Conservation (phyloP, 2,888 invertebrate genomes). For the Oscheius sp. region DNA sequence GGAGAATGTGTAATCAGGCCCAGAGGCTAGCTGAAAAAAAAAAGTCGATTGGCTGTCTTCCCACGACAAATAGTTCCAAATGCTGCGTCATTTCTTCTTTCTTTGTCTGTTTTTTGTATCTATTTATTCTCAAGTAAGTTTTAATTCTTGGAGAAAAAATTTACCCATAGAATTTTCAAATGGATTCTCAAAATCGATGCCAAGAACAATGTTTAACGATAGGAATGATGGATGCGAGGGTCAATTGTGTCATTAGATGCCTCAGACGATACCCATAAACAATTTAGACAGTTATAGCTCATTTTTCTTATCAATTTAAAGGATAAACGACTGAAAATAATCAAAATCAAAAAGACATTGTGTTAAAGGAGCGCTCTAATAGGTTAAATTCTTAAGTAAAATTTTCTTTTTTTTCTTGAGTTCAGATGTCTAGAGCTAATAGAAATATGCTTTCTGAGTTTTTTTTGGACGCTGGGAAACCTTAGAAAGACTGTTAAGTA, state of each 20-base stretch:
- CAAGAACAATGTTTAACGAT: not conserved
- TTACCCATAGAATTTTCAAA: not conserved
- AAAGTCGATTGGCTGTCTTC: no score
- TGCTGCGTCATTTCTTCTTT: not conserved
- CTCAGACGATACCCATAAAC: not conserved
- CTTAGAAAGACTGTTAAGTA: no score
- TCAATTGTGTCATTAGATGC: not conserved
- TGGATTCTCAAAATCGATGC: constrained; percentile 2
- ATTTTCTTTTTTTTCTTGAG: no score
- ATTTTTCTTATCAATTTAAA: not conserved
- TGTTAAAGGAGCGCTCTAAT: no score
- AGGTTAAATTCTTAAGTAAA: no score
- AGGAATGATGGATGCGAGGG: not conserved
- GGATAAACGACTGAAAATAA: not conserved
- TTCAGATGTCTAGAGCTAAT: no score
- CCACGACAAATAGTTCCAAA: not conserved
- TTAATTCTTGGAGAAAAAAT: not conserved
- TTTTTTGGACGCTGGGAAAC: no score
- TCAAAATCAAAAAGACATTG: not conserved
- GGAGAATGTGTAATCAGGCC: constrained; percentile 14
- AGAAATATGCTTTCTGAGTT: no score
- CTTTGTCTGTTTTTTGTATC: not conserved
- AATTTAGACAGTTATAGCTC: not conserved
- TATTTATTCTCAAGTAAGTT: not conserved
- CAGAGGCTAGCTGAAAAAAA: constrained; percentile 27